Percentiles rank a stretch among this genome's conserved stretches.
Conservation (phyloP, 1,140 invertebrate species). For the Cotesia glomerata region DNA sequence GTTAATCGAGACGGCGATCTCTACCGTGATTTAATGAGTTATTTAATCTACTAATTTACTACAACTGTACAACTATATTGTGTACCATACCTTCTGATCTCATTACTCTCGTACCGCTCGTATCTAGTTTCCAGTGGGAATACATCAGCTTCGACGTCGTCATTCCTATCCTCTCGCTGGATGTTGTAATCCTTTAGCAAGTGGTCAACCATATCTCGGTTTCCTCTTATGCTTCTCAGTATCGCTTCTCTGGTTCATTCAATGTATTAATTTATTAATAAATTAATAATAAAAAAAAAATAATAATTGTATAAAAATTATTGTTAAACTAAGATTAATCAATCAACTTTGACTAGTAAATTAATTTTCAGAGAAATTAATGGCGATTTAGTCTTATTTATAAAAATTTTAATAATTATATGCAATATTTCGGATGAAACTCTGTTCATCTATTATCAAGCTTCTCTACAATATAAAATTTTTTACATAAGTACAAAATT, state of each 20-base stretch:
- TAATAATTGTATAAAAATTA: background rate
- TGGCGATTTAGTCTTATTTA: too few relatives aligned
- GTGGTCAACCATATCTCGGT: conserved; percentile 73
- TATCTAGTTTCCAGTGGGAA: conserved; percentile 42
- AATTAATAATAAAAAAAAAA: conserved; percentile 28
- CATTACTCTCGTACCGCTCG: conserved; percentile 57
- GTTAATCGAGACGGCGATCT: conserved; percentile 10
- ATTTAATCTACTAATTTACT: conserved; percentile 7
- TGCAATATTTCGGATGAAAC: too few relatives aligned
- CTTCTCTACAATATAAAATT: too few relatives aligned
- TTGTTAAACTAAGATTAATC: too few relatives aligned
- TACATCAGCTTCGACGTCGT: conserved; percentile 31
- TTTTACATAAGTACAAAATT: too few relatives aligned
- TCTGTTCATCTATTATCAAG: too few relatives aligned
- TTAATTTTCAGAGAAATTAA: too few relatives aligned
- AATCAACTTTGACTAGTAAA: too few relatives aligned
- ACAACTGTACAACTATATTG: background rate
- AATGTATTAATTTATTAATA: too few relatives aligned
- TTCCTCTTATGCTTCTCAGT: conserved; percentile 72
- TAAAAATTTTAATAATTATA: too few relatives aligned
- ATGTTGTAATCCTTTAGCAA: conserved; percentile 71
- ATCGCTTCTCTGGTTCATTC: conserved; percentile 73
- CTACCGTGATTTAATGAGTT: conserved; percentile 7
- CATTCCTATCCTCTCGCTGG: conserved; percentile 42
- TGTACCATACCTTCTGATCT: conserved; percentile 54